Conservation (phyloP, 2,888 invertebrate species). For the Metopia argyrocephala region DNA sequence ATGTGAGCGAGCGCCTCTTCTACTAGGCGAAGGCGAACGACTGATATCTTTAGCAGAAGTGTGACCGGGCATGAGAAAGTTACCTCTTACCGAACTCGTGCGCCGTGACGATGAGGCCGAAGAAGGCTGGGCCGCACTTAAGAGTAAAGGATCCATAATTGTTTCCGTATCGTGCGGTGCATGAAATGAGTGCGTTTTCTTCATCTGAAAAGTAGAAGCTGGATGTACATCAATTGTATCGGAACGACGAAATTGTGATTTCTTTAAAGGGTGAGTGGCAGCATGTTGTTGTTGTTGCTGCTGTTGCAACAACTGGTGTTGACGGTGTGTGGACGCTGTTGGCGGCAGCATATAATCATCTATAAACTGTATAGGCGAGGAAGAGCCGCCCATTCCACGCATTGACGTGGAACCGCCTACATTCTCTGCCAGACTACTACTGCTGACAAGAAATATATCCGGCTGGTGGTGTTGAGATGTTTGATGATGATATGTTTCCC, state of each 20-base stretch:
- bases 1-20: constrained; percentile 78
- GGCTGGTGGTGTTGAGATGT: constrained; percentile 71
- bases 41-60: constrained; percentile 73
- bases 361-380: constrained; percentile 70
- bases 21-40: constrained; percentile 77
- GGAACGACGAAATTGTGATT: constrained; percentile 78
- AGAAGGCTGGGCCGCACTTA: constrained; percentile 67
- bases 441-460: constrained; percentile 78
- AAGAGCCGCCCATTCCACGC: constrained; percentile 65
- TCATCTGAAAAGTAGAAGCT: constrained; percentile 78
- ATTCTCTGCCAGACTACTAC: constrained; percentile 76
- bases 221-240: constrained; percentile 79
- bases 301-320: constrained; percentile 64
- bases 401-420: constrained; percentile 67
- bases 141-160: constrained; percentile 73
- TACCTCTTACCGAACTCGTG: constrained; percentile 77
- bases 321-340: constrained; percentile 66
- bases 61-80: constrained; percentile 76
- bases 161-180: constrained; percentile 77
- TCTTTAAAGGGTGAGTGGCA: constrained; percentile 74
- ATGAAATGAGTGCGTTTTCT: constrained; percentile 79
- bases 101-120: constrained; percentile 74
- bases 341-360: constrained; percentile 69
- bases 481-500: constrained; percentile 60
- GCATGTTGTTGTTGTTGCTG: constrained; percentile 65